phyloP scores from a whole-genome alignment of 2,888 invertebrate species.

The Diarsia brunnea region DNA sequence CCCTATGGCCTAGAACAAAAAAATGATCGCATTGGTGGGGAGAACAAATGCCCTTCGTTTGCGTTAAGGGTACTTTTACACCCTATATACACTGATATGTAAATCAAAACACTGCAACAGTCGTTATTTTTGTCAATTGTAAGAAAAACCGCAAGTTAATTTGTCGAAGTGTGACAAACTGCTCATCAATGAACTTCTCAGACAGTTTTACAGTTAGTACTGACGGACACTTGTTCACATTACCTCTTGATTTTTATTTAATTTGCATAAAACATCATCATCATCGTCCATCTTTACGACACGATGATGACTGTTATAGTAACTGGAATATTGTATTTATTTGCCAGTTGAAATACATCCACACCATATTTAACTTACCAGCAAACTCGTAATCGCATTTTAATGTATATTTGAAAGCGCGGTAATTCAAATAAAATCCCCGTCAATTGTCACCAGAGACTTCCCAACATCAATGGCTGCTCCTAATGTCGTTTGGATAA shows the following conservation, averaged over 20 bases:
- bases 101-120: too few relatives aligned
- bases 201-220: constrained; percentile 1
- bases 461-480: constrained; percentile 64
- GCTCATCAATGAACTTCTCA: neutral
- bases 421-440: constrained; percentile 70
- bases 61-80: too few relatives aligned
- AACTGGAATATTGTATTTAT: constrained; percentile 59
- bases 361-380: constrained; percentile 56
- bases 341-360: constrained; percentile 61
- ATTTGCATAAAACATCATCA: constrained; percentile 48
- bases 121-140: too few relatives aligned
- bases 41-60: too few relatives aligned
- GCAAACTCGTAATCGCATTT: constrained; percentile 67
- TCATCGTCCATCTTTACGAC: constrained; percentile 17
- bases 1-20: too few relatives aligned
- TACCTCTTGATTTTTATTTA: constrained; percentile 52
- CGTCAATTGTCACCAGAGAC: constrained; percentile 66
- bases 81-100: too few relatives aligned
- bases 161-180: neutral
- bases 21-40: too few relatives aligned
- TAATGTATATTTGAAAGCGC: constrained; percentile 70
- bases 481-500: constrained; percentile 73
- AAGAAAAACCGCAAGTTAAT: too few relatives aligned
- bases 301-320: constrained; percentile 33
- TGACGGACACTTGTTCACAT: constrained; percentile 1